A percentile compares a stretch with the other conserved stretches of the same genome.
phyloP scores from a whole-genome alignment of 2,888 invertebrate genomes.

The Sphaerophoria taeniata region DNA sequence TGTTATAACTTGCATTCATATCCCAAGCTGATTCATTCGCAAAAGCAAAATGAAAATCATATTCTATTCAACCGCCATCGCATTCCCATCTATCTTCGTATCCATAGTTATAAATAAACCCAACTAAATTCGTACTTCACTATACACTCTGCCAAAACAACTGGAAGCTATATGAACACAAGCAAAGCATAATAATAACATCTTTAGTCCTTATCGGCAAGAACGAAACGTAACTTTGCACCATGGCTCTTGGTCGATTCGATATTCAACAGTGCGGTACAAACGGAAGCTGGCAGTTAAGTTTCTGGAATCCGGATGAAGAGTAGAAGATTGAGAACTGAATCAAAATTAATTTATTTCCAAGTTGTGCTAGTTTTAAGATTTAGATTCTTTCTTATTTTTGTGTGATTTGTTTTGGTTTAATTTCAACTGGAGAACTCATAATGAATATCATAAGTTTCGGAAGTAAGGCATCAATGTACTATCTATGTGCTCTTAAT shows the following conservation, averaged over 20 bases:
- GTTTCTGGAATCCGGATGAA: not conserved
- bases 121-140: not conserved
- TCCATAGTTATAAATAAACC: slow-evolving; percentile 14
- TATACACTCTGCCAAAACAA: slow-evolving; percentile 41
- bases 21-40: not conserved
- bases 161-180: slow-evolving; percentile 30
- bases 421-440: not conserved
- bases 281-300: not conserved
- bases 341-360: slow-evolving; percentile 10
- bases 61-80: slow-evolving; percentile 15
- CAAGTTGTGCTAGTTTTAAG: not conserved
- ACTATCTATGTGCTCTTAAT: too few relatives aligned
- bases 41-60: slow-evolving; percentile 3
- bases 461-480: too few relatives aligned
- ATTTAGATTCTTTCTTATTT: not conserved
- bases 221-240: not conserved
- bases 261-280: too few relatives aligned
- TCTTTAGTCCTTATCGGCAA: slow-evolving; percentile 19
- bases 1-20: not conserved
- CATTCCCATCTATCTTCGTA: not conserved
- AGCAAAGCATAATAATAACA: slow-evolving; percentile 56
- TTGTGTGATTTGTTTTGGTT: not conserved
- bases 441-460: slow-evolving; percentile 26
- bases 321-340: slow-evolving; percentile 26
- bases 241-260: not conserved